Percentiles rank a stretch among this genome's conserved stretches.
These are phyloP conservation scores for Diaphora mendica DNA, from an alignment of 2,888 invertebrate species.

Conservation along the genomic window DNA sequence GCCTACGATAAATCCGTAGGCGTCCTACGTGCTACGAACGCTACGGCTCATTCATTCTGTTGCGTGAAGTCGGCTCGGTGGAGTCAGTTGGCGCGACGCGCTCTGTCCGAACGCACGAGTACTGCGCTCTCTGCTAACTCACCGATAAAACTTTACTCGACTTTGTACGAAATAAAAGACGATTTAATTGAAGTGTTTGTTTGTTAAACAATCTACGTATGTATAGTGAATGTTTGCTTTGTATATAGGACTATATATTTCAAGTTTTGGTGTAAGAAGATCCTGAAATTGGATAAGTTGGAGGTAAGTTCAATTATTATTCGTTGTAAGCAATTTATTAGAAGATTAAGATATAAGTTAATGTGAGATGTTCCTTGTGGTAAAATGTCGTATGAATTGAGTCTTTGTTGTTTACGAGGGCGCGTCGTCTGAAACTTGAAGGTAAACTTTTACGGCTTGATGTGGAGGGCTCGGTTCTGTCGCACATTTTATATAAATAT, in stretches of 20 bases:
- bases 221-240: slow-evolving; percentile 33
- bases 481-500: slow-evolving; percentile 9
- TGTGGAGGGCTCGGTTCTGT: not conserved
- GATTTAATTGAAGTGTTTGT: slow-evolving; percentile 23
- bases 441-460: slow-evolving; percentile 5
- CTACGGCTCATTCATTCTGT: slow-evolving; percentile 38
- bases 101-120: slow-evolving; percentile 34
- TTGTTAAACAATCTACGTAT: slow-evolving; percentile 12
- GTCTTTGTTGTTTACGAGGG: not conserved
- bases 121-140: not conserved
- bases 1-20: slow-evolving; percentile 36
- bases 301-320: slow-evolving; percentile 10
- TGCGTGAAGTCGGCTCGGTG: slow-evolving; percentile 15
- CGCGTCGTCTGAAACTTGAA: slow-evolving; percentile 5
- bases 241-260: slow-evolving; percentile 19
- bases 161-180: slow-evolving; percentile 24
- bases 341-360: not conserved
- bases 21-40: slow-evolving; percentile 33
- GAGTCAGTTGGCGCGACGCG: slow-evolving; percentile 52
- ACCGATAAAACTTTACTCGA: slow-evolving; percentile 46
- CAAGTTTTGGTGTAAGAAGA: not conserved
- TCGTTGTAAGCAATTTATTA: not conserved
- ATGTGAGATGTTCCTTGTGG: not conserved
- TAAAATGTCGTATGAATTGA: not conserved
- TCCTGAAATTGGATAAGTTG: slow-evolving; percentile 9